A percentile compares a stretch with the other conserved stretches of the same genome.
Evolutionary conservation across 2,113 vertebrate genomes (phyloP).

Genomic region (Nothoprocta perdicaria): DNA sequence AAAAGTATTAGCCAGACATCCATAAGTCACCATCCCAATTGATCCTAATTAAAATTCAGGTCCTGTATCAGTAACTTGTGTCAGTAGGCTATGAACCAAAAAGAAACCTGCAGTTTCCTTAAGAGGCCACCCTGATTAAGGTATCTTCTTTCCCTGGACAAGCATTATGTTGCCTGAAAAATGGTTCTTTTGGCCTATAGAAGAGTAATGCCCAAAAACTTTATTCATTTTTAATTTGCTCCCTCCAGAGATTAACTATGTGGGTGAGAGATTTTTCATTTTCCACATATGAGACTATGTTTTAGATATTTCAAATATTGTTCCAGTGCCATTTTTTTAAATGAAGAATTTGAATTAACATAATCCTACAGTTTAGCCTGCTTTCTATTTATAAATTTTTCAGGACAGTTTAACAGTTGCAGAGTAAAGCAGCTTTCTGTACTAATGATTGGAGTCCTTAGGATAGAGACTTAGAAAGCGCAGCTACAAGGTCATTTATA

Average conservation of each 20-base stretch:
- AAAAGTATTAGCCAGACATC: neutral
- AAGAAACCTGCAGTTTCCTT: neutral
- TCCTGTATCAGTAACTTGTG: neutral
- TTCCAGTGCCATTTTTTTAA: neutral
- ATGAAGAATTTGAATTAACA: constrained; percentile 22
- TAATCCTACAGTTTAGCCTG: constrained; percentile 27
- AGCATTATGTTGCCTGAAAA: neutral
- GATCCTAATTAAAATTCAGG: neutral
- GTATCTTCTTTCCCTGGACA: neutral
- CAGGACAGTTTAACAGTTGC: constrained; percentile 24
- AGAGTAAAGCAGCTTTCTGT: neutral
- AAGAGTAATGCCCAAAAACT: neutral
- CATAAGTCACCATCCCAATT: neutral
- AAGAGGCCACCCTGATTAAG: neutral
- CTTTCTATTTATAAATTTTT: constrained; percentile 44
- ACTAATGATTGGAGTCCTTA: constrained; percentile 5
- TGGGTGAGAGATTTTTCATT: neutral
- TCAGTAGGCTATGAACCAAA: neutral
- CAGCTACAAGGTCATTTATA: constrained; percentile 20
- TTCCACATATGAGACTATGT: neutral
- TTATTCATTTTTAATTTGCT: neutral
- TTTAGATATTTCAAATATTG: neutral
- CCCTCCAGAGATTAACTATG: neutral
- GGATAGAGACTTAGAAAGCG: constrained; percentile 1
- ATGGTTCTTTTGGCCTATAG: neutral